A percentile compares a stretch with the other conserved stretches of the same genome.
phyloP scores from a whole-genome alignment of 2,888 invertebrate species.

The Exephanes ischioxanthus region DNA sequence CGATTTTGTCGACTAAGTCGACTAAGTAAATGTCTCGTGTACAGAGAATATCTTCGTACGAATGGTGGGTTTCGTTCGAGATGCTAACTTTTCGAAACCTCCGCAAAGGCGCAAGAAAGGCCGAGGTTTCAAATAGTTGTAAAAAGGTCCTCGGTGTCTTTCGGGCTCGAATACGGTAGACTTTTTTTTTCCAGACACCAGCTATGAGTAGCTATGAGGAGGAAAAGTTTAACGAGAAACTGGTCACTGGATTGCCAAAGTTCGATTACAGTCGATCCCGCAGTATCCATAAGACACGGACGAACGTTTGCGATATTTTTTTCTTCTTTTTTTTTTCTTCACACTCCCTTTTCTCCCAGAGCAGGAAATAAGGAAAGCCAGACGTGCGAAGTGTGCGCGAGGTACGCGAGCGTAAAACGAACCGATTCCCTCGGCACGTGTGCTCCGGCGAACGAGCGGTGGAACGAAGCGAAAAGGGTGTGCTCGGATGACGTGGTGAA shows the following conservation, averaged over 20 bases:
- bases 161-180: too few species aligned
- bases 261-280: conserved; percentile 10
- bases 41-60: not conserved
- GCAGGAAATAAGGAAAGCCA: conserved; percentile 48
- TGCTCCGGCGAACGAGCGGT: conserved; percentile 31
- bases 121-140: not conserved
- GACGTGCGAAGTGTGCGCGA: conserved; percentile 43
- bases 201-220: not conserved
- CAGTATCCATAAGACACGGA: conserved; percentile 4
- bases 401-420: conserved; percentile 46
- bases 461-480: conserved; percentile 39
- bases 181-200: not conserved
- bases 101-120: not conserved
- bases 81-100: not conserved
- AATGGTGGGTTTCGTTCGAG: not conserved
- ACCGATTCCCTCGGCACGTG: conserved; percentile 49
- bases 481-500: conserved; percentile 20
- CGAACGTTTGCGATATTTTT: conserved; percentile 16
- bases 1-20: conserved; percentile 37
- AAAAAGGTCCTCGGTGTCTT: not conserved
- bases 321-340: not conserved
- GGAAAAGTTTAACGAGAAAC: conserved; percentile 29
- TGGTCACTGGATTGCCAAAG: conserved; percentile 11
- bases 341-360: conserved; percentile 14
- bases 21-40: conserved; percentile 16